These are phyloP conservation scores for Ophthalmolycus amberensis DNA, from an alignment of 2,113 vertebrate species.

Conservation along the genomic window DNA sequence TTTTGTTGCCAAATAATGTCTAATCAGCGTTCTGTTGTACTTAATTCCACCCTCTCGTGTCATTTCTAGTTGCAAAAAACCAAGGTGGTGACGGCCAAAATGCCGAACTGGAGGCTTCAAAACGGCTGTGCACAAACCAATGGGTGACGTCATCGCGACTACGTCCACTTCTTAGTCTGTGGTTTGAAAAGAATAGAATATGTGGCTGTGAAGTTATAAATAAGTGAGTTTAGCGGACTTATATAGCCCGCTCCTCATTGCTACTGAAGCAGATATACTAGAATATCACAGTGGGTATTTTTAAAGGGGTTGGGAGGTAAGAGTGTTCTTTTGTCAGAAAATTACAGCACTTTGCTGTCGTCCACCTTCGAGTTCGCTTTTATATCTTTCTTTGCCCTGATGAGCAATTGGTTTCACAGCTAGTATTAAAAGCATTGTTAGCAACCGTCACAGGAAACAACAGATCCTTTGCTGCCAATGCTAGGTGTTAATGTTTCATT, in stretches of 20 bases:
- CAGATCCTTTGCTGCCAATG: slow-evolving; percentile 32
- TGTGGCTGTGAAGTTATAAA: background rate
- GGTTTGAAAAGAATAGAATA: background rate
- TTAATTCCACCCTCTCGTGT: too few relatives aligned
- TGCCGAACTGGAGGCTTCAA: too few relatives aligned
- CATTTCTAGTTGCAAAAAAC: too few relatives aligned
- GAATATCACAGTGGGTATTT: background rate
- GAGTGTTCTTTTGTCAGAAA: background rate
- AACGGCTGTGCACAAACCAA: too few relatives aligned
- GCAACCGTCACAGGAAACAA: slow-evolving; percentile 35
- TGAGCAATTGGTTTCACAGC: slow-evolving; percentile 49
- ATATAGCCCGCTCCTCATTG: too few relatives aligned
- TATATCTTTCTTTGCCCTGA: slow-evolving; percentile 19
- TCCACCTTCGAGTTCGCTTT: slow-evolving; percentile 24
- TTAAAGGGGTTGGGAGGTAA: background rate
- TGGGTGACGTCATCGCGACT: too few relatives aligned
- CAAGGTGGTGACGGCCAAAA: too few relatives aligned
- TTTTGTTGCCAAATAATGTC: too few relatives aligned
- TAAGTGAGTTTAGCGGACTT: background rate
- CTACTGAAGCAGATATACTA: too few relatives aligned
- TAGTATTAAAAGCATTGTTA: slow-evolving; percentile 44
- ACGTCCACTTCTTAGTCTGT: too few relatives aligned
- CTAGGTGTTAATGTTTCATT: slow-evolving; percentile 22
- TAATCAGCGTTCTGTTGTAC: too few relatives aligned
- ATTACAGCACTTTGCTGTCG: slow-evolving; percentile 30